A percentile compares a stretch with the other conserved stretches of the same genome.
phyloP scores from a whole-genome alignment of 2,888 invertebrate genomes.

The Lithophane leautieri region DNA sequence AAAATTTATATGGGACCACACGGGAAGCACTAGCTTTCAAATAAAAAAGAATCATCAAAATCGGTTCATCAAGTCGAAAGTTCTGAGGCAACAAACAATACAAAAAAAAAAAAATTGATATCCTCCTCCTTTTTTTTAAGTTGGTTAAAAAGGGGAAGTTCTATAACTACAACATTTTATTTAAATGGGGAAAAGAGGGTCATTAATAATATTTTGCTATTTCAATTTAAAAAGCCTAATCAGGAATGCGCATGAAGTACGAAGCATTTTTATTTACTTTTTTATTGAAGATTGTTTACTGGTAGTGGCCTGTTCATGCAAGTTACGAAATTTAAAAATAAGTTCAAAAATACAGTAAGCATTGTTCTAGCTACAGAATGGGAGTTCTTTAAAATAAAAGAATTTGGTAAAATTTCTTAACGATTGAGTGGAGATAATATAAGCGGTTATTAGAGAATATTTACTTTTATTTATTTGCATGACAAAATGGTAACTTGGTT shows the following conservation, averaged over 20 bases:
- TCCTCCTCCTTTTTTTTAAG: too few relatives aligned
- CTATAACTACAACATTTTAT: neutral
- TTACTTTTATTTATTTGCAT: conserved; percentile 21
- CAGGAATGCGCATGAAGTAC: conserved; percentile 79
- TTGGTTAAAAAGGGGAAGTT: too few relatives aligned
- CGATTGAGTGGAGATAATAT: neutral
- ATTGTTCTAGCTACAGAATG: conserved; percentile 12
- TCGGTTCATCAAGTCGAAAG: too few relatives aligned
- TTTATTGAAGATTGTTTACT: conserved; percentile 66
- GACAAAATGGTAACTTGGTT: conserved; percentile 10
- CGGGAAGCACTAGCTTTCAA: too few relatives aligned
- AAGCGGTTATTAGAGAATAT: neutral
- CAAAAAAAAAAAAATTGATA: too few relatives aligned
- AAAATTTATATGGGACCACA: too few relatives aligned
- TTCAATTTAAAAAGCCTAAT: conserved; percentile 61
- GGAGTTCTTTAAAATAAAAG: neutral
- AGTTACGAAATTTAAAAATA: neutral
- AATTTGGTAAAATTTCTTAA: neutral
- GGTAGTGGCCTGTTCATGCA: conserved; percentile 4
- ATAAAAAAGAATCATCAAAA: too few relatives aligned
- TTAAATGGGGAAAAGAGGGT: neutral
- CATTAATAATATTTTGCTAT: conserved; percentile 55
- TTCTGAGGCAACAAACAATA: too few relatives aligned
- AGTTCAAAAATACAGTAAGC: conserved; percentile 10
- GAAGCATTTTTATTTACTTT: conserved; percentile 60